These are phyloP conservation scores for Zaprionus vittiger DNA, from an alignment of 1,140 invertebrate species.

Conservation along the genomic window DNA sequence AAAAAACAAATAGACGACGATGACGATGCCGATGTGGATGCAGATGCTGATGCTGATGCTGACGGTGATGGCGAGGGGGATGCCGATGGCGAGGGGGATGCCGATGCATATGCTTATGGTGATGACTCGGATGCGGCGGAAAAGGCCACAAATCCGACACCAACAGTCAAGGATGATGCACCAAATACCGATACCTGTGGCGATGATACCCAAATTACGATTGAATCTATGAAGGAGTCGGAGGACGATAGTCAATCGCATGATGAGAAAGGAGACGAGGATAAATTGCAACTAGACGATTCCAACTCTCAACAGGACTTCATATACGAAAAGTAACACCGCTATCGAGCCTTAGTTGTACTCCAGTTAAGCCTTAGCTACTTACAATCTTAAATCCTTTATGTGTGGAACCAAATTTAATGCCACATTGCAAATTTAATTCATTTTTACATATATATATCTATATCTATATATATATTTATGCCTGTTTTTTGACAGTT, in stretches of 20 bases:
- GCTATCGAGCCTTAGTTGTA: conserved; percentile 16
- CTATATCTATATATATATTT: conserved; percentile 1
- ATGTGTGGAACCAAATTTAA: neutral
- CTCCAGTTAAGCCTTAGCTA: conserved; percentile 22
- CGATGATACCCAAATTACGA: conserved; percentile 68
- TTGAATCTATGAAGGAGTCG: conserved; percentile 68
- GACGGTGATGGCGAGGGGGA: conserved; percentile 7
- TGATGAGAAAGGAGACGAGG: conserved; percentile 40
- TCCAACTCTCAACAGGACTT: conserved; percentile 38
- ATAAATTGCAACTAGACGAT: conserved; percentile 14
- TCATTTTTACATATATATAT: neutral
- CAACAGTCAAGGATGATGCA: conserved; percentile 22
- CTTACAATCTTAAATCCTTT: conserved; percentile 10
- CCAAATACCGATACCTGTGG: conserved; percentile 19
- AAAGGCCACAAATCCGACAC: neutral
- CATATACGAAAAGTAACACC: conserved; percentile 28
- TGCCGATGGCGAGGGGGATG: conserved; percentile 14
- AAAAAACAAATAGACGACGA: conserved; percentile 10
- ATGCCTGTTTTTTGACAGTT: conserved; percentile 7
- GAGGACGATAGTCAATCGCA: conserved; percentile 61
- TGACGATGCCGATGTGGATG: conserved; percentile 10
- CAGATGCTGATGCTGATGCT: conserved; percentile 4
- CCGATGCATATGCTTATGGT: conserved; percentile 29
- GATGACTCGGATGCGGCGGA: conserved; percentile 25
- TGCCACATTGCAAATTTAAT: neutral